Base-by-base conservation (phyloP, 2,797 vertebrate genomes). In the Lycodopsis pacificus region DNA sequence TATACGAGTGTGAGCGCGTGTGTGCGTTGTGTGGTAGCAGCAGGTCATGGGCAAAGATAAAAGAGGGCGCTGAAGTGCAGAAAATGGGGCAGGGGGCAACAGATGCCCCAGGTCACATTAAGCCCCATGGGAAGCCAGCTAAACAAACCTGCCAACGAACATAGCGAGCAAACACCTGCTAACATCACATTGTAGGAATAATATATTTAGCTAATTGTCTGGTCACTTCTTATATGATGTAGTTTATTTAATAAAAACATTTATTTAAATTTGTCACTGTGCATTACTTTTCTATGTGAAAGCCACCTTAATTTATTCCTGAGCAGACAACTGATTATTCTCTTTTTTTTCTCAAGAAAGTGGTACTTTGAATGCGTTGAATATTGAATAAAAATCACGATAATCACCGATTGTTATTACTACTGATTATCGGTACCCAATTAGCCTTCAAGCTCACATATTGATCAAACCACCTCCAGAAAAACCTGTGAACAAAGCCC, bases 91-190 rank as follows among this genome's bases (percentile, higher is more conserved):
- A 73, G 73, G 76, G 90, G 82, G 76, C 83, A 92, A 86, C 93
- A 95, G 90, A 94, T 92, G 93, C 88, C 87, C 80, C 73, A 58
- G 91, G 91, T 87, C 63, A 84, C 71, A 65, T 40, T 27, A 44
- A 72, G 76, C 77, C 89, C 78, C 86, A 63, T 9, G 81, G 86
- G 85, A 80, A 73, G 61, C 58, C 66, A 65, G 74, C 71, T 65
- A 77, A 87, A 86, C 84, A 87, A 88, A 93, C 78, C 83, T 93
- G 85, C 90, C 89, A 87, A 85, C 84, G 72, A 79, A 76, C 68
- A 81, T 69, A 71, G 73, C 48, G 27, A 86, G 83, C 86, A 80
- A 92, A 91, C 90, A 94, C 91, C 92, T 93, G 92, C 87, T 83
- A 74, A 85, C 75, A 78, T 44, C 54, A 34, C 54, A 82, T 63